Evolutionary conservation across 2,888 invertebrate genomes (phyloP).

Genomic region (Caradrina clavipalpis): DNA sequence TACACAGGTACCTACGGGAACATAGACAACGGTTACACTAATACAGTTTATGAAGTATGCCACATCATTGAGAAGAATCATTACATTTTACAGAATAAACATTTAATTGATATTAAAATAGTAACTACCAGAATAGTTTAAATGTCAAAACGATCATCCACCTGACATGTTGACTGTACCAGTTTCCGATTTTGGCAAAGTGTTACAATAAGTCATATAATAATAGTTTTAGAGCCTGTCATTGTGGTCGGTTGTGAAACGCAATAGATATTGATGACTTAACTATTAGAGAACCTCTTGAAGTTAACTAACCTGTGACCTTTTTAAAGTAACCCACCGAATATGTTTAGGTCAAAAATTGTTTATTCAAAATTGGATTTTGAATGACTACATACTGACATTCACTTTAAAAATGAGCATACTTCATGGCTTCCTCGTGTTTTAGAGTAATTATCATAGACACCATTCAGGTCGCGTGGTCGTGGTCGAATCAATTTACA

Average conservation of each 20-base stretch:
- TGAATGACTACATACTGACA: background rate
- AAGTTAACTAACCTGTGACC: constrained; percentile 1
- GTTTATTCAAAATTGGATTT: background rate
- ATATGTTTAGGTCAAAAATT: background rate
- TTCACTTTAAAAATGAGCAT: background rate
- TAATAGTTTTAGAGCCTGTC: constrained; percentile 3
- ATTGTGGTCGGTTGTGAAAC: constrained; percentile 27
- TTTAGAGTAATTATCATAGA: background rate
- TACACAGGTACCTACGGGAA: no score
- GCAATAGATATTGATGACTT: constrained; percentile 32
- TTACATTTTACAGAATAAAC: background rate
- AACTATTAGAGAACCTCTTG: constrained; percentile 28
- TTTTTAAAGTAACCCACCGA: constrained; percentile 16
- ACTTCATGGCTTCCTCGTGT: background rate
- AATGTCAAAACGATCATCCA: background rate
- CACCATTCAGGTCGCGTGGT: background rate
- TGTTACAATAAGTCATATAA: constrained; percentile 8
- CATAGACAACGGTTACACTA: background rate
- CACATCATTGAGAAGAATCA: background rate
- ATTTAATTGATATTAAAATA: background rate
- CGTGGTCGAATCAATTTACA: background rate
- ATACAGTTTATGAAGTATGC: no score
- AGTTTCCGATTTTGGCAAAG: constrained; percentile 7
- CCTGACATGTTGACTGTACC: background rate
- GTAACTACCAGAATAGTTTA: background rate